These are phyloP conservation scores for Neosilurus hyrtlii DNA, from an alignment of 2,797 vertebrate species.

Conservation along the genomic window DNA sequence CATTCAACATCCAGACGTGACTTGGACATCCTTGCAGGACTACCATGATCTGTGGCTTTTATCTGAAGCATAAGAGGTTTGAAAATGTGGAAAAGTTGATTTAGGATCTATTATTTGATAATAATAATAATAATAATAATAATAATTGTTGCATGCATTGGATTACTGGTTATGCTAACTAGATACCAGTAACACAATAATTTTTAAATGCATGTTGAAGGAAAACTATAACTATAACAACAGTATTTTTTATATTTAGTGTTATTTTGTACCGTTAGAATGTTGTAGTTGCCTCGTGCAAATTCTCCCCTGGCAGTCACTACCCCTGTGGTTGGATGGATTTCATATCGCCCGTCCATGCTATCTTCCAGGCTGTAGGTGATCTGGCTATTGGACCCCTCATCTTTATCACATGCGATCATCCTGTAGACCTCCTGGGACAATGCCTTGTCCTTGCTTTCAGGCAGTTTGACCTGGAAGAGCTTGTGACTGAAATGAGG, in stretches of 20 bases:
- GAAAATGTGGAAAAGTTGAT: neutral
- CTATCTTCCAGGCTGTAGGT: conserved; percentile 83
- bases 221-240: neutral
- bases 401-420: conserved; percentile 84
- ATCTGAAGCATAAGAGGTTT: conserved; percentile 68
- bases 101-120: neutral
- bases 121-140: too few species aligned
- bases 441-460: conserved; percentile 59
- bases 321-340: conserved; percentile 77
- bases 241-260: neutral
- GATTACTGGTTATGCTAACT: neutral
- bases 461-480: conserved; percentile 82
- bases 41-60: conserved; percentile 85
- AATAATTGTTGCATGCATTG: neutral
- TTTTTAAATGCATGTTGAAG: neutral
- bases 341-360: conserved; percentile 71
- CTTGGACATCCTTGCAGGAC: conserved; percentile 75
- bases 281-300: conserved; percentile 84
- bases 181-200: neutral
- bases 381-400: conserved; percentile 82
- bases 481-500: conserved; percentile 89
- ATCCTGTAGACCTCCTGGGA: conserved; percentile 79
- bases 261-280: conserved; percentile 78
- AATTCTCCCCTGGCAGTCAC: conserved; percentile 81
- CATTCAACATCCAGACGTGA: conserved; percentile 89